These are phyloP conservation scores for Tipula unca DNA, from an alignment of 2,888 invertebrate species.

Conservation along the genomic window DNA sequence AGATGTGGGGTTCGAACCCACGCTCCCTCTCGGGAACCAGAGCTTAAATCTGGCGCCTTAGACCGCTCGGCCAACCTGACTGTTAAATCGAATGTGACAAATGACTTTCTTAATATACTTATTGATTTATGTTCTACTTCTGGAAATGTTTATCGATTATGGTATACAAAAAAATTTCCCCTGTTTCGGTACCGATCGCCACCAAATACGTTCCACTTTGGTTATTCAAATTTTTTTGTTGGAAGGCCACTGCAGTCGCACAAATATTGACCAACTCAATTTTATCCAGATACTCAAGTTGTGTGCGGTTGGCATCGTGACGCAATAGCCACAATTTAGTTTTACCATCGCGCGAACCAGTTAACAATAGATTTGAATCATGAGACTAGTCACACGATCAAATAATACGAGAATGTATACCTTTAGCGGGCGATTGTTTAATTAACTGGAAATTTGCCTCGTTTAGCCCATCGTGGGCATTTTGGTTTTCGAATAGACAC, in stretches of 20 bases:
- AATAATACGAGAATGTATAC: slow-evolving; percentile 80
- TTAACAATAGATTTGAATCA: slow-evolving; percentile 72
- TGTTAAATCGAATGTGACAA: background rate
- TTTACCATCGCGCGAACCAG: slow-evolving; percentile 88
- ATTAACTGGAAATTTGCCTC: slow-evolving; percentile 45
- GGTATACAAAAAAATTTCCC: slow-evolving; percentile 53
- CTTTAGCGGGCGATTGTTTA: slow-evolving; percentile 55
- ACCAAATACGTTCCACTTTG: slow-evolving; percentile 45
- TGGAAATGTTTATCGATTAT: slow-evolving; percentile 34
- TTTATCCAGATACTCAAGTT: slow-evolving; percentile 22
- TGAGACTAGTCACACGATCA: slow-evolving; percentile 91
- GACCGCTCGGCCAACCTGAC: slow-evolving; percentile 76
- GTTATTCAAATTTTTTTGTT: slow-evolving; percentile 40
- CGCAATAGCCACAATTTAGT: slow-evolving; percentile 26
- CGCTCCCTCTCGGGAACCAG: slow-evolving; percentile 73
- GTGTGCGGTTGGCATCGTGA: background rate
- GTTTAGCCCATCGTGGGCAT: slow-evolving; percentile 26
- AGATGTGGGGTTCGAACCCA: slow-evolving; percentile 79
- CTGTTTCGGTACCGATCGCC: slow-evolving; percentile 65
- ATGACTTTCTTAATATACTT: background rate
- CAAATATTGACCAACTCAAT: slow-evolving; percentile 37
- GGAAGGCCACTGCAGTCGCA: slow-evolving; percentile 72
- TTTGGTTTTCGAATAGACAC: slow-evolving; percentile 54
- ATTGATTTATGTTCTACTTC: background rate
- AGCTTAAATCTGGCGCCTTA: slow-evolving; percentile 79